phyloP scores from a whole-genome alignment of 2,888 invertebrate species.

The Strigamia maritima region DNA sequence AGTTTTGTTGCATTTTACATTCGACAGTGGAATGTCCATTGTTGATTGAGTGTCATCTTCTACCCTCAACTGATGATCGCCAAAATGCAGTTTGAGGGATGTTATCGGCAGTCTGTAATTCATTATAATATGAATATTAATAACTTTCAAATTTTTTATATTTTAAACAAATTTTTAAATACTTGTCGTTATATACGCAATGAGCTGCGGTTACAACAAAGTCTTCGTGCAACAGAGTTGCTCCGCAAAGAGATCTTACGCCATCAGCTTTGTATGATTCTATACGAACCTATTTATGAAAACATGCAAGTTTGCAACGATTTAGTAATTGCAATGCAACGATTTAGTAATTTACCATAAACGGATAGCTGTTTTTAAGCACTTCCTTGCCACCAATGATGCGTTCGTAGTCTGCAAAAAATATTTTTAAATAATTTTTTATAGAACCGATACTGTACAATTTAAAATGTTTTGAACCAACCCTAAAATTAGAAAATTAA shows the following conservation, averaged over 20 bases:
- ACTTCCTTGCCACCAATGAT: slow-evolving; percentile 10
- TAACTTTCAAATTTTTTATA: not conserved
- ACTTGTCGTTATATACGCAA: not conserved
- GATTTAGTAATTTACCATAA: not conserved
- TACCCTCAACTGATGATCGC: not conserved
- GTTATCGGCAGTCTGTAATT: not conserved
- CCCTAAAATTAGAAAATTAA: not conserved
- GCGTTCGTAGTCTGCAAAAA: not conserved
- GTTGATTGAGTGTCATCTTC: not conserved
- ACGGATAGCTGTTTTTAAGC: not conserved
- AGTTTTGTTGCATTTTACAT: not conserved
- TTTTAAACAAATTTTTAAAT: not conserved
- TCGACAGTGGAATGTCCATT: not conserved
- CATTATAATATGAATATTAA: too few species aligned
- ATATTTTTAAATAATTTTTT: not conserved
- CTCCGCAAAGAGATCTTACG: not conserved
- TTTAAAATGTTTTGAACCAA: not conserved
- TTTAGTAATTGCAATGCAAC: not conserved
- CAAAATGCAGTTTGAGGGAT: not conserved
- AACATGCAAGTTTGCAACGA: not conserved
- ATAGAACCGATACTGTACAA: not conserved
- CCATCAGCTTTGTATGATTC: not conserved
- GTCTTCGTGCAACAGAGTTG: not conserved
- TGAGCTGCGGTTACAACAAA: not conserved
- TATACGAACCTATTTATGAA: not conserved